Percentiles rank a stretch among this genome's conserved stretches.
These are phyloP conservation scores for Dicerorhinus sumatrensis DNA, from an alignment of 2,113 vertebrate genomes.

Conservation along the genomic window DNA sequence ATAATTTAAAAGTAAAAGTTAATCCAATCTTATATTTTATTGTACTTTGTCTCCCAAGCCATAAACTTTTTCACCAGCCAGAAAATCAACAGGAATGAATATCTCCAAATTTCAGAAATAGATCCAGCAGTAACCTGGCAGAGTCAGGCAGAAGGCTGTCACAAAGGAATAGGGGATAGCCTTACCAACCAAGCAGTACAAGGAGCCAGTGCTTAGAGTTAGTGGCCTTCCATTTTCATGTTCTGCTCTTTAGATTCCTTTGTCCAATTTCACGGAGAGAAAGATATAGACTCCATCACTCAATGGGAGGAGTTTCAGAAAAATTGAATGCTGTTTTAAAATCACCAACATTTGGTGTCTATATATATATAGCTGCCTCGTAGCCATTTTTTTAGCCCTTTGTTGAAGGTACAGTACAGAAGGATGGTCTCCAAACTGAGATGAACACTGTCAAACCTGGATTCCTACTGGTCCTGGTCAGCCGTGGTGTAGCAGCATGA, in stretches of 20 bases:
- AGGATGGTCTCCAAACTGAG: not conserved
- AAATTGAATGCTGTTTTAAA: not conserved
- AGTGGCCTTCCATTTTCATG: not conserved
- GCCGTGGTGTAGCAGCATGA: not conserved
- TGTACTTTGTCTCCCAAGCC: not conserved
- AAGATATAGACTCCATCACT: not conserved
- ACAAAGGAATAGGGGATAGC: not conserved
- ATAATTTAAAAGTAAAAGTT: not conserved
- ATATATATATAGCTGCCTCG: not conserved
- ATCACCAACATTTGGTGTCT: not conserved
- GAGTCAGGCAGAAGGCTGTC: not conserved
- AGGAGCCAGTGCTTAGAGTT: not conserved
- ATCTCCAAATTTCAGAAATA: not conserved
- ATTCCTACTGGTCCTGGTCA: not conserved
- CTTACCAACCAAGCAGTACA: not conserved
- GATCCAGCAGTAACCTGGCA: not conserved
- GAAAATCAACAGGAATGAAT: not conserved
- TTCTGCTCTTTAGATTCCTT: not conserved
- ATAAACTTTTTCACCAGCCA: not conserved
- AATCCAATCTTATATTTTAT: not conserved
- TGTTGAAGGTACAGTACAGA: not conserved
- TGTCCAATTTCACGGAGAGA: not conserved
- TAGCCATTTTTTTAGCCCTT: not conserved
- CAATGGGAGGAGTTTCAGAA: not conserved
- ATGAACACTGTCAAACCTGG: not conserved